Conservation (phyloP, 2,797 vertebrate species). For the Artibeus jamaicensis region DNA sequence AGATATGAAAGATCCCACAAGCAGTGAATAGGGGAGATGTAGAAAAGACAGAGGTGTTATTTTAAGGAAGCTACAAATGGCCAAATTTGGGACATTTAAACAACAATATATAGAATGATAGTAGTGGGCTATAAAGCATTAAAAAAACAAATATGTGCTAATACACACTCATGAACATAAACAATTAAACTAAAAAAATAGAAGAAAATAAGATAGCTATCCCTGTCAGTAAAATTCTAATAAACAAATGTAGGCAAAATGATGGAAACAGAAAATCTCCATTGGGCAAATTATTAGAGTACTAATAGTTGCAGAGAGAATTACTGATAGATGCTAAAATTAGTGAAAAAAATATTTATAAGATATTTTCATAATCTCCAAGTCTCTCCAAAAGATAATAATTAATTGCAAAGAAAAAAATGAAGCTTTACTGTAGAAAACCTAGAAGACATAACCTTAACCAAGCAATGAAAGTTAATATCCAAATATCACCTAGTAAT, state of each 20-base stretch:
- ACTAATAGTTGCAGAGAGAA: neutral
- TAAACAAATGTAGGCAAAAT: slow-evolving; percentile 11
- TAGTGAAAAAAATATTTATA: neutral
- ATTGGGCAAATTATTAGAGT: neutral
- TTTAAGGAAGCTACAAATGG: neutral
- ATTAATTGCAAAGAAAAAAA: neutral
- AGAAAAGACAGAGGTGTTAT: neutral
- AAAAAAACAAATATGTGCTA: neutral
- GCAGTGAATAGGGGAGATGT: too few relatives aligned
- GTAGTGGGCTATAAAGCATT: neutral
- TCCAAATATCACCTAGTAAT: neutral
- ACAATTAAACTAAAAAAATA: neutral
- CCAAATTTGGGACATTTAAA: neutral
- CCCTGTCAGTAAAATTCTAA: neutral
- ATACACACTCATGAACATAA: neutral
- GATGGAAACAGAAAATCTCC: neutral
- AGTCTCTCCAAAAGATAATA: neutral
- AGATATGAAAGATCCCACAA: neutral
- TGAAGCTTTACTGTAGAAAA: neutral
- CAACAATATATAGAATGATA: neutral
- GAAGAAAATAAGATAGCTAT: neutral
- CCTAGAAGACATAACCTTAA: neutral
- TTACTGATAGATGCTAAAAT: neutral
- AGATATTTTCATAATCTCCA: slow-evolving; percentile 7
- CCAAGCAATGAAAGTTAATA: neutral